These are phyloP conservation scores for Drosophila merina DNA, from an alignment of 2,888 invertebrate genomes.

Conservation along the genomic window DNA sequence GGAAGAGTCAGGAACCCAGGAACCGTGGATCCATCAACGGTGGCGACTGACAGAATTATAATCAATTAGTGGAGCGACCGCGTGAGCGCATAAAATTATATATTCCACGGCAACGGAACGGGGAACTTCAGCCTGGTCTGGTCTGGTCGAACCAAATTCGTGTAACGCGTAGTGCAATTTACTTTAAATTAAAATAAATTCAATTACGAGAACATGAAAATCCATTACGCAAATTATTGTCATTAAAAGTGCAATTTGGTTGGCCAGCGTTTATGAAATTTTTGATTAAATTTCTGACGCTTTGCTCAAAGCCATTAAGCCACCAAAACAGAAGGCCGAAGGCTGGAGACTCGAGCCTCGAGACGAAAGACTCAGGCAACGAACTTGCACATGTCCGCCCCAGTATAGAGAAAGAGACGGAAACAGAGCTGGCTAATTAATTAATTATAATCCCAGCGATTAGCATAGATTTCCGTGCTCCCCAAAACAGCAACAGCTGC, in stretches of 20 bases:
- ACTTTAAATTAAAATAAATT: conserved; percentile 84
- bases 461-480: conserved; percentile 65
- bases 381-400: conserved; percentile 42
- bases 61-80: conserved; percentile 74
- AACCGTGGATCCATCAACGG: conserved; percentile 44
- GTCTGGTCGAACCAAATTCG: conserved; percentile 22
- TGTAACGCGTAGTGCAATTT: conserved; percentile 64
- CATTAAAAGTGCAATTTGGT: conserved; percentile 80
- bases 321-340: conserved; percentile 12
- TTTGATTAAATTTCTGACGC: conserved; percentile 74
- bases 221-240: conserved; percentile 83
- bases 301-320: conserved; percentile 46
- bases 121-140: neutral
- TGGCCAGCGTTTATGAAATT: conserved; percentile 67
- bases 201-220: conserved; percentile 84
- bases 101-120: conserved; percentile 30
- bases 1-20: conserved; percentile 7
- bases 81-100: conserved; percentile 80
- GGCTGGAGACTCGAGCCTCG: neutral
- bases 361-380: conserved; percentile 49
- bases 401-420: conserved; percentile 9
- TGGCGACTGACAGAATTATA: conserved; percentile 77
- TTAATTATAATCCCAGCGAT: conserved; percentile 73
- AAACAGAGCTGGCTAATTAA: conserved; percentile 59
- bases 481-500: conserved; percentile 34